These are phyloP conservation scores for Hymenochirus boettgeri DNA, from an alignment of 2,113 vertebrate genomes.

Conservation along the genomic window DNA sequence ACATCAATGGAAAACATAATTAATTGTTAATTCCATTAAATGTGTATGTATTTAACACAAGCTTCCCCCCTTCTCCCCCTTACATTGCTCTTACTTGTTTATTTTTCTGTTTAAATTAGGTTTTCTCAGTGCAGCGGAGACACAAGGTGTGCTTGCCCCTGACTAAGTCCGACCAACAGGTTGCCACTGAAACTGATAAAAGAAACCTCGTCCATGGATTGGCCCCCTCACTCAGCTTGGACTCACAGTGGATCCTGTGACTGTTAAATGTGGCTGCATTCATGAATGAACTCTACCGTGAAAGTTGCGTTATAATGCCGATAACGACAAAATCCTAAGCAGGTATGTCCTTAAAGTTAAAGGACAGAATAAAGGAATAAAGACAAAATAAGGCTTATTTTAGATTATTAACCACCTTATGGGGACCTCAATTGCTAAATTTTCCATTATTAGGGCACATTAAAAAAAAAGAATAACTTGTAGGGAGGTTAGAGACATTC, in stretches of 20 bases:
- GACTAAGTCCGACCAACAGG: conserved; percentile 37
- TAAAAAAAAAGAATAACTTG: too few species aligned
- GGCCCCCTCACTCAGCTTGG: conserved; percentile 32
- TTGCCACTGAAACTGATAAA: conserved; percentile 35
- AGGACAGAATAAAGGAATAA: too few species aligned
- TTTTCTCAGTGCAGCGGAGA: conserved; percentile 44
- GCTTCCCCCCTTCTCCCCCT: too few species aligned
- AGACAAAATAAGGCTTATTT: too few species aligned
- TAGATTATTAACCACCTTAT: too few species aligned
- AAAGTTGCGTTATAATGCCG: conserved; percentile 32
- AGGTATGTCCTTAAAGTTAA: conserved; percentile 25
- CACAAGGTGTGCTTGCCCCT: conserved; percentile 32
- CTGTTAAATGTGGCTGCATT: conserved; percentile 33
- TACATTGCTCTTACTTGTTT: background rate
- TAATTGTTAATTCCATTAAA: too few species aligned
- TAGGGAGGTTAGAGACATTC: too few species aligned
- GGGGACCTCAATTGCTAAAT: too few species aligned
- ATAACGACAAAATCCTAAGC: conserved; percentile 28
- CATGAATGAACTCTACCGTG: conserved; percentile 16
- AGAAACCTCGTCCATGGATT: conserved; percentile 42
- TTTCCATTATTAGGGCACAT: too few species aligned
- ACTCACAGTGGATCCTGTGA: conserved; percentile 29
- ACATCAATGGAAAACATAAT: too few species aligned
- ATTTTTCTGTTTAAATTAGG: conserved; percentile 23
- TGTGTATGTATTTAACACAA: too few species aligned